Percentiles rank a stretch among this genome's conserved stretches.
Conservation (phyloP, 2,888 invertebrate genomes). For the Melieria crassipennis region DNA sequence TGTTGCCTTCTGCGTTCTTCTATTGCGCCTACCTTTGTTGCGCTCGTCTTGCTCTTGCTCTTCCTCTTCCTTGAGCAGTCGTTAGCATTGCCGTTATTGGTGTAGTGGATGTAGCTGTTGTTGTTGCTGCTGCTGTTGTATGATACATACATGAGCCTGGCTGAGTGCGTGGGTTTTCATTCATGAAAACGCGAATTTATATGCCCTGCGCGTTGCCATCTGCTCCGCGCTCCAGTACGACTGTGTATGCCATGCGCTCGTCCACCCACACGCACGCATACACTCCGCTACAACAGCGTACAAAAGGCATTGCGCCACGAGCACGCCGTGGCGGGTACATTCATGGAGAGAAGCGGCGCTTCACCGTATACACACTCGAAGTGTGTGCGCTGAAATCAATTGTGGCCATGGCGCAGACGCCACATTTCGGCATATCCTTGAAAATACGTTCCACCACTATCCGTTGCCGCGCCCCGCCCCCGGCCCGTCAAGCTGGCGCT, state of each 20-base stretch:
- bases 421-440: conserved; percentile 52
- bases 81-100: conserved; percentile 3
- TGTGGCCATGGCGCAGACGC: neutral
- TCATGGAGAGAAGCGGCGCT: conserved; percentile 1
- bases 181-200: conserved; percentile 58
- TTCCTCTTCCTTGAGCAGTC: neutral
- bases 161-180: conserved; percentile 61
- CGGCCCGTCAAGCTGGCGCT: conserved; percentile 10
- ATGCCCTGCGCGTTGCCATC: neutral
- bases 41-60: conserved; percentile 6
- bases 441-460: conserved; percentile 35
- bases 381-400: too few species aligned
- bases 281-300: conserved; percentile 20
- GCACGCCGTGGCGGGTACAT: too few species aligned
- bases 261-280: conserved; percentile 41
- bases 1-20: neutral
- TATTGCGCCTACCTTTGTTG: neutral
- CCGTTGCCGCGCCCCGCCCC: neutral
- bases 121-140: conserved; percentile 33
- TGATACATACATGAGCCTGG: neutral
- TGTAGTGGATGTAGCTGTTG: conserved; percentile 25
- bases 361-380: neutral
- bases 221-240: neutral
- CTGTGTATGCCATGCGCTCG: conserved; percentile 13
- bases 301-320: too few species aligned